A percentile compares a stretch with the other conserved stretches of the same genome.
phyloP scores from a whole-genome alignment of 2,888 invertebrate species.

The Therioaphis trifolii region DNA sequence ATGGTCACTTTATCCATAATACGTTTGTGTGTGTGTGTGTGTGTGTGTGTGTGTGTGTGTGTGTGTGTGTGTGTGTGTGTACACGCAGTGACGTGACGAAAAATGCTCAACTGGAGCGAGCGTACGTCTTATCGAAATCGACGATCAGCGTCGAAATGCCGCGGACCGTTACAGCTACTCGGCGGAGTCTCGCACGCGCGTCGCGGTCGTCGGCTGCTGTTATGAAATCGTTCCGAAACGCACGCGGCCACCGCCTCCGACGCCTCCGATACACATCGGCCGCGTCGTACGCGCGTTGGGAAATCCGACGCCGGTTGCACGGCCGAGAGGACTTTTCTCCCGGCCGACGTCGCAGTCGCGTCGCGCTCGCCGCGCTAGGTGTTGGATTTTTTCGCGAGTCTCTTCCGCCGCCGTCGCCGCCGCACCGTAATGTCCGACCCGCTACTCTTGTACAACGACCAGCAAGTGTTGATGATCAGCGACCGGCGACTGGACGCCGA shows the following conservation, averaged over 20 bases:
- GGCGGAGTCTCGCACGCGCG: neutral
- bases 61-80: neutral
- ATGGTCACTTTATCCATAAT: no score
- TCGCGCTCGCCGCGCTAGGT: neutral
- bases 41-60: no score
- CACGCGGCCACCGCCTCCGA: neutral
- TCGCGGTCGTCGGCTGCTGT: neutral
- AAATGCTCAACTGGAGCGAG: neutral
- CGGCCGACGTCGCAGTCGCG: neutral
- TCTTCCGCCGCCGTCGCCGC: neutral
- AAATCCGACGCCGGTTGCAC: no score
- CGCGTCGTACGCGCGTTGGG: no score
- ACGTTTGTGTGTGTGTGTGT: no score
- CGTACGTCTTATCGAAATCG: neutral
- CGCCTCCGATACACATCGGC: conserved; percentile 17
- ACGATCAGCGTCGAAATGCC: conserved; percentile 5
- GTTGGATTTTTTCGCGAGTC: neutral
- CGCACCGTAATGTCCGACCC: conserved; percentile 32
- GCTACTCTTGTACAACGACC: neutral
- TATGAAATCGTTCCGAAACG: conserved; percentile 50
- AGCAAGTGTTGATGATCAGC: conserved; percentile 36
- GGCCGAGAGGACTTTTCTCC: neutral
- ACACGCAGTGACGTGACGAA: neutral
- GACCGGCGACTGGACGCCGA: conserved; percentile 35
- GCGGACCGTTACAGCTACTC: conserved; percentile 23